Conservation (phyloP, 2,797 vertebrate genomes). For the Gorsachius magnificus region DNA sequence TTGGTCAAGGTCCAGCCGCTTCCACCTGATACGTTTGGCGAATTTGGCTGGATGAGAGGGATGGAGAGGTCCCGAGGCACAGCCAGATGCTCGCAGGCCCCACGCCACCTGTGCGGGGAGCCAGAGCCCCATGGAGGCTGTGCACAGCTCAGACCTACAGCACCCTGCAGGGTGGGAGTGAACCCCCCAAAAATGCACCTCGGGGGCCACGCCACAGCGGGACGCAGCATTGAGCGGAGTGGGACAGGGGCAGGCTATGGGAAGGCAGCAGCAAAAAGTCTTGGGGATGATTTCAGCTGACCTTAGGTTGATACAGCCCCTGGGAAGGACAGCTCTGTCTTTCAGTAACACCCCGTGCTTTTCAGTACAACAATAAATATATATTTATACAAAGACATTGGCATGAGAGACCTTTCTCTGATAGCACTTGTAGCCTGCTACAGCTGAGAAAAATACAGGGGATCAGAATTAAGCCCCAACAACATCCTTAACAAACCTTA, state of each 20-base stretch:
- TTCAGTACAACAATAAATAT: neutral
- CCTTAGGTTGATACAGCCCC: neutral
- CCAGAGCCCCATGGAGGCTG: neutral
- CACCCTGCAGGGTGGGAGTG: neutral
- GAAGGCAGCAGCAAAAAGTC: neutral
- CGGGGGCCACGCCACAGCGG: fast-evolving
- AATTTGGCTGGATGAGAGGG: neutral
- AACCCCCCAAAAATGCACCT: neutral
- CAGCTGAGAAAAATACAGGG: neutral
- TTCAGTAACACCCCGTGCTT: neutral
- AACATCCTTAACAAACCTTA: neutral
- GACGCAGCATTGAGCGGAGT: neutral
- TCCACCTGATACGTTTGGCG: neutral
- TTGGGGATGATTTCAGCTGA: neutral
- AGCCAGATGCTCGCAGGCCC: neutral
- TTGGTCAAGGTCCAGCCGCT: neutral
- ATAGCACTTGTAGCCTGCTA: neutral
- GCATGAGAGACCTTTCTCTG: neutral
- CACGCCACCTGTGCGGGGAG: fast-evolving
- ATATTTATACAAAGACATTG: neutral
- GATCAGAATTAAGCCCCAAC: neutral
- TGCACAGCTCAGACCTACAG: neutral
- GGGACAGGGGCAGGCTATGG: neutral
- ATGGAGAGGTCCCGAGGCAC: neutral
- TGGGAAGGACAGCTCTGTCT: neutral